Evolutionary conservation across 2,797 vertebrate species (phyloP).

Genomic region (Tauraco hartlaubi): DNA sequence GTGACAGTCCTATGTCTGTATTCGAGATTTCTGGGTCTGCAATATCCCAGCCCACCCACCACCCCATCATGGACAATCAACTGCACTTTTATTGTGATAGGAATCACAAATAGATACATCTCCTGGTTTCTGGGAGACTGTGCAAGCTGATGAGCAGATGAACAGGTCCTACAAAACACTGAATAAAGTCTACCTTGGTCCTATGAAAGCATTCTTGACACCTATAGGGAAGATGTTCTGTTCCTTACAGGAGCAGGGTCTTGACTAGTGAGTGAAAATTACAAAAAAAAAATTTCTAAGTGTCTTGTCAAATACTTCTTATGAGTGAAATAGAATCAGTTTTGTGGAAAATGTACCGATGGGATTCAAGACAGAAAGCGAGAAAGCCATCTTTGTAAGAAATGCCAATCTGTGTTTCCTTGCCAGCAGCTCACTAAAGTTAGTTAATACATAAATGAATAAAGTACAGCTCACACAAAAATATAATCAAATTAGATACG

Average conservation of each 20-base stretch:
- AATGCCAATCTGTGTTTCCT: not conserved
- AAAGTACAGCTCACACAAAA: not conserved
- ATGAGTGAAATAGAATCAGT: slow-evolving; percentile 42
- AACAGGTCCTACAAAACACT: not conserved
- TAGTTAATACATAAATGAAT: slow-evolving; percentile 32
- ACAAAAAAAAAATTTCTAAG: not conserved
- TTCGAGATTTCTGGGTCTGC: not conserved
- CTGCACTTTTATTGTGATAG: not conserved
- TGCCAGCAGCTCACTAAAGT: not conserved
- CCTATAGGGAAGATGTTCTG: not conserved
- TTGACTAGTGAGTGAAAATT: not conserved
- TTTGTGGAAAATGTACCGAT: not conserved
- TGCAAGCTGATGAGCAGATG: not conserved
- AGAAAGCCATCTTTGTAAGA: not conserved
- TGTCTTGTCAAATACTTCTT: not conserved
- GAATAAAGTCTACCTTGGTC: not conserved
- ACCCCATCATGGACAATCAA: not conserved
- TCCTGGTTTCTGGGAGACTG: not conserved
- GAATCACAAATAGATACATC: not conserved
- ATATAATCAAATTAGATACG: not conserved
- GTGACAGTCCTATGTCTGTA: not conserved
- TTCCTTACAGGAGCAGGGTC: not conserved
- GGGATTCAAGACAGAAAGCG: not conserved
- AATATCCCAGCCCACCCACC: not conserved
- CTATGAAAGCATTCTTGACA: not conserved